Percentiles rank a stretch among this genome's conserved stretches.
These are phyloP conservation scores for Sylvietta virens DNA, from an alignment of 2,113 vertebrate genomes.

Conservation along the genomic window DNA sequence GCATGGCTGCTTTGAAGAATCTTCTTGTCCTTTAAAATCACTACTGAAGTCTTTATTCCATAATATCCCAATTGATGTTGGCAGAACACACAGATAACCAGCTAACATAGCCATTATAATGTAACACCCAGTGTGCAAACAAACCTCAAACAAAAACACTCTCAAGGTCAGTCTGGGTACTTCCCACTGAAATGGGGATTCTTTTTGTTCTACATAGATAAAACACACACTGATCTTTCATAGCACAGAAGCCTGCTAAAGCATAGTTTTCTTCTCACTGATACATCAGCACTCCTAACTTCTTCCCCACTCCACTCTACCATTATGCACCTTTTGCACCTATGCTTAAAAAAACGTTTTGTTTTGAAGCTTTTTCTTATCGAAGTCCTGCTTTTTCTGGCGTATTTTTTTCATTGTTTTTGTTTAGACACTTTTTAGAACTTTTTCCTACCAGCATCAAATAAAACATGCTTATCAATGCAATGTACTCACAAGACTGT, in stretches of 20 bases:
- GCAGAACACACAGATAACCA: not conserved
- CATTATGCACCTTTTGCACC: not conserved
- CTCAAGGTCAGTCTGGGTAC: no score
- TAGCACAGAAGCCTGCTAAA: not conserved
- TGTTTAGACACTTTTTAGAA: not conserved
- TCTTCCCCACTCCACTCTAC: accelerated
- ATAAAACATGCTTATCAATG: not conserved
- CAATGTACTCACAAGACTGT: accelerated
- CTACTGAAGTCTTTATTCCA: accelerated
- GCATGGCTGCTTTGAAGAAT: not conserved
- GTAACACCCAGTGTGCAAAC: not conserved
- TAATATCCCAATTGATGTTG: not conserved
- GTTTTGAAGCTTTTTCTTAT: not conserved
- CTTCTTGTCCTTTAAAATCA: not conserved
- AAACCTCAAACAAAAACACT: not conserved
- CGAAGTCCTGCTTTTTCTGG: not conserved
- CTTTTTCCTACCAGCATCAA: not conserved
- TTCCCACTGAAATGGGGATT: not conserved
- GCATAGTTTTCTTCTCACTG: not conserved
- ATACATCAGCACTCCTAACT: not conserved
- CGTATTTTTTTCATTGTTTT: accelerated
- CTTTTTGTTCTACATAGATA: accelerated
- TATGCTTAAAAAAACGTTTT: no score
- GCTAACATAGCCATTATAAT: no score
- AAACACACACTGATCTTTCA: not conserved